Base-by-base conservation (phyloP, 2,797 vertebrate species). In the Clarias pachynema region DNA sequence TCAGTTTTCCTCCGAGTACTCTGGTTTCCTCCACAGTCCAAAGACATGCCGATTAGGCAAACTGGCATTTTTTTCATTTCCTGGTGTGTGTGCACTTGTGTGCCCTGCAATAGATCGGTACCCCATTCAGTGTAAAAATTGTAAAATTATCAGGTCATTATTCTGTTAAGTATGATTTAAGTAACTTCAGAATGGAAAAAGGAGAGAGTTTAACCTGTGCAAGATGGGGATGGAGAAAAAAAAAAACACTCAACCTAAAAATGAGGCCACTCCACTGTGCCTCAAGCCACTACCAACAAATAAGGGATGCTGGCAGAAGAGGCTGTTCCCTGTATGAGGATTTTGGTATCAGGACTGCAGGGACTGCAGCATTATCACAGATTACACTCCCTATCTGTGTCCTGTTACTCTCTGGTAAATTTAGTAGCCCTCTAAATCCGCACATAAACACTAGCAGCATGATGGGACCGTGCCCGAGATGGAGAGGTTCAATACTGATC, bases 361-460 rank as follows among this genome's bases (percentile, higher is more conserved):
- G 73, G 63, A 60, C 34, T 73, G 57, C 69, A 37, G 78, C 22
- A 73, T 84, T 85, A 78, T n/a, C 22, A 84, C 53, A 60, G 83
- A 88, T 88, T 81, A 60, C 70, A 66, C 68, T 86, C 66, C 40
- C 59, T 7, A 16, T 69, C 29, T 22, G 14, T 65, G 44, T 49
- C 31, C 79, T 68, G 70, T 79, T 60, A n/a, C n/a, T 37, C 57
- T 57, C 63, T 16, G 53, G 80, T 86, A 84, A 75, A 75, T 34
- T 31, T 70, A 74, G 56, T 22, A 56, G 37, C 81, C 37, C 49
- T 31, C 62, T 88, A 77, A 72, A 82, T 84, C 73, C 81, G 72
- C 66, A 80, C 84, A 62, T 75, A 73, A 83, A 85, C 85, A 87
- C 69, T 62, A 84, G 85, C 81, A 24, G 22, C 34, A 3, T 79